phyloP scores from a whole-genome alignment of 2,113 vertebrate species.

The Vulpes ferrilata region DNA sequence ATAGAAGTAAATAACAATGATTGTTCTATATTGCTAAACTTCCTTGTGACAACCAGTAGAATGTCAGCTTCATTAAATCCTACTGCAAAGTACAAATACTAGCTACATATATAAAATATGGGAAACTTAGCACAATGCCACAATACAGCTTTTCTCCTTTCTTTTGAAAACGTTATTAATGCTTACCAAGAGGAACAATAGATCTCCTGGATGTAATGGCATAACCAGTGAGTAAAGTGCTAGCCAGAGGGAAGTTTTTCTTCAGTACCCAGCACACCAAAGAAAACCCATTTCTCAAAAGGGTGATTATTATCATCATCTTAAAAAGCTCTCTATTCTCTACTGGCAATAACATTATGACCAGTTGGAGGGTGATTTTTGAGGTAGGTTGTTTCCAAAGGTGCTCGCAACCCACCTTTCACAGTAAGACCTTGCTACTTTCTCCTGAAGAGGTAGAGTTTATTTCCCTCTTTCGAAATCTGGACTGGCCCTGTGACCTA shows the following conservation, averaged over 20 bases:
- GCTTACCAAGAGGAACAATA: not conserved
- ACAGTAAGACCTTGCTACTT: not conserved
- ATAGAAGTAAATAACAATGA: not conserved
- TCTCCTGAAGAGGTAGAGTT: not conserved
- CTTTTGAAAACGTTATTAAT: slow-evolving; percentile 25
- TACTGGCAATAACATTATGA: not conserved
- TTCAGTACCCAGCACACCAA: not conserved
- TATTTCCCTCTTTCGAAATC: not conserved
- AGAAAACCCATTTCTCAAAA: slow-evolving; percentile 21
- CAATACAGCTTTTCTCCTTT: not conserved
- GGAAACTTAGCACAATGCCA: not conserved
- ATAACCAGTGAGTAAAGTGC: not conserved
- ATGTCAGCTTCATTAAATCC: not conserved
- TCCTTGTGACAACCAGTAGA: not conserved
- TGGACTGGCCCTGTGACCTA: not conserved
- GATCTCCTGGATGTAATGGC: not conserved
- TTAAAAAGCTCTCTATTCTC: slow-evolving; percentile 30
- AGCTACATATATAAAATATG: not conserved
- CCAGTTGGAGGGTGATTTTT: slow-evolving; percentile 22
- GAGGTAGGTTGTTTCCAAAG: not conserved
- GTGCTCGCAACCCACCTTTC: not conserved
- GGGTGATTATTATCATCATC: not conserved
- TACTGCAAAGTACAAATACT: slow-evolving; percentile 35
- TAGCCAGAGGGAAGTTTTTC: not conserved
- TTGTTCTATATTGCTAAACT: not conserved